phyloP scores from a whole-genome alignment of 92 coral and sea anemone species.

The Chrysogorgia sp. region DNA sequence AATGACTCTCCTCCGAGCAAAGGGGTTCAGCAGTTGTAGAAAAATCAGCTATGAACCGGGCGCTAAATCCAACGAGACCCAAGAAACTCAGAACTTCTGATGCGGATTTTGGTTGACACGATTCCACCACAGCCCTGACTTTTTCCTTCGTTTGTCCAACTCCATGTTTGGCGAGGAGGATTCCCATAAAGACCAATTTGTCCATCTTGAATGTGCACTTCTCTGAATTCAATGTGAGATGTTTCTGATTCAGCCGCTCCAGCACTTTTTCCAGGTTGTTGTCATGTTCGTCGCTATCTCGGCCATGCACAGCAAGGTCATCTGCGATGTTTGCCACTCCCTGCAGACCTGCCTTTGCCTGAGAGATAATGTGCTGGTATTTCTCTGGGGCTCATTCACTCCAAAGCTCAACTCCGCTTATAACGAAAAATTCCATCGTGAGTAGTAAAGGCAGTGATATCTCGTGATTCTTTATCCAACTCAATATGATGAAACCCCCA shows the following conservation, averaged over 20 bases:
- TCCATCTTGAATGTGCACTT: constrained; percentile 52
- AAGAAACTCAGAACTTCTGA: constrained; percentile 51
- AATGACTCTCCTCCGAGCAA: constrained; percentile 22
- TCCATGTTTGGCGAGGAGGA: constrained; percentile 47
- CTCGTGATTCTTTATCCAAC: too few relatives aligned
- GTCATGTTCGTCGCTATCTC: constrained; percentile 56
- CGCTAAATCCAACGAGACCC: constrained; percentile 14
- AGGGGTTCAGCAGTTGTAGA: neutral
- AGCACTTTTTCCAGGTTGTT: constrained; percentile 55
- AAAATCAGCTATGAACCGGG: too few relatives aligned
- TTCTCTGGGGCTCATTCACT: constrained; percentile 54
- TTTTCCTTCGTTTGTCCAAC: constrained; percentile 47
- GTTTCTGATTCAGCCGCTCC: constrained; percentile 33
- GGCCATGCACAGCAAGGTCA: constrained; percentile 55
- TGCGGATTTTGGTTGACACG: constrained; percentile 35
- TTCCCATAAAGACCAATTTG: constrained; percentile 48
- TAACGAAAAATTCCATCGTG: constrained; percentile 49
- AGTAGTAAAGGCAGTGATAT: too few relatives aligned
- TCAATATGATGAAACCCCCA: too few relatives aligned
- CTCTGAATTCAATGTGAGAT: constrained; percentile 51
- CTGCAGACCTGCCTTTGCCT: constrained; percentile 45
- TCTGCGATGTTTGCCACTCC: constrained; percentile 64
- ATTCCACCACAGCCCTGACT: constrained; percentile 45
- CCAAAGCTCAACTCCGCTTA: constrained; percentile 47
- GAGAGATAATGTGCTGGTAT: constrained; percentile 53